Evolutionary conservation across 2,113 vertebrate genomes (phyloP).

Genomic region (Todiramphus chloris): DNA sequence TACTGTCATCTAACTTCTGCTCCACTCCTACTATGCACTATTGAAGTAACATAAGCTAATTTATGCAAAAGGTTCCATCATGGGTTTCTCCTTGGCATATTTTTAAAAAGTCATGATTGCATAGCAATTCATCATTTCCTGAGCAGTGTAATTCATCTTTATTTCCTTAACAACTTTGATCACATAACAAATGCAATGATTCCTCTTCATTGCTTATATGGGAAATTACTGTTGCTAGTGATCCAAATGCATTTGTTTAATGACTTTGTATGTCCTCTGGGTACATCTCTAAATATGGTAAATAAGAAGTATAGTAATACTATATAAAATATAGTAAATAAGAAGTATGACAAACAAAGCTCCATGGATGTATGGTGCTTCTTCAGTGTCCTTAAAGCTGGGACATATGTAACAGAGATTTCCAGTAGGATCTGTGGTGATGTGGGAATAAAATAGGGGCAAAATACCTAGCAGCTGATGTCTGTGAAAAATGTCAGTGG

Average conservation of each 20-base stretch:
- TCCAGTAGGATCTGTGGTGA: background rate
- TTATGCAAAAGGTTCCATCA: conserved; percentile 41
- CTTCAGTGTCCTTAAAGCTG: background rate
- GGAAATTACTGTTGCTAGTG: conserved; percentile 16
- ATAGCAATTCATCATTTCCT: conserved; percentile 37
- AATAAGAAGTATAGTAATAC: background rate
- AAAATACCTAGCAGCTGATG: background rate
- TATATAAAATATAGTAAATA: background rate
- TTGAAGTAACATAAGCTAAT: conserved; percentile 18
- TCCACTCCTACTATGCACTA: background rate
- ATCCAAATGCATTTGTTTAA: conserved; percentile 18
- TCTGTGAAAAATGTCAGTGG: background rate
- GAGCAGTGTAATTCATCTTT: conserved; percentile 31
- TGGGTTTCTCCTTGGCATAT: conserved; percentile 30
- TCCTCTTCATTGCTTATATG: background rate
- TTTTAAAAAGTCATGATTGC: conserved; percentile 50
- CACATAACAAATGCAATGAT: conserved; percentile 16
- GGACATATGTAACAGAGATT: background rate
- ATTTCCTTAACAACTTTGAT: conserved; percentile 43
- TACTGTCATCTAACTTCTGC: background rate
- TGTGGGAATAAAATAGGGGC: background rate
- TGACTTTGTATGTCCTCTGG: background rate
- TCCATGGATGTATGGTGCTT: background rate
- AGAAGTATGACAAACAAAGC: background rate
- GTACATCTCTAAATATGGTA: background rate